Base-by-base conservation (phyloP, 2,888 invertebrate genomes). In the Meloe dianella region DNA sequence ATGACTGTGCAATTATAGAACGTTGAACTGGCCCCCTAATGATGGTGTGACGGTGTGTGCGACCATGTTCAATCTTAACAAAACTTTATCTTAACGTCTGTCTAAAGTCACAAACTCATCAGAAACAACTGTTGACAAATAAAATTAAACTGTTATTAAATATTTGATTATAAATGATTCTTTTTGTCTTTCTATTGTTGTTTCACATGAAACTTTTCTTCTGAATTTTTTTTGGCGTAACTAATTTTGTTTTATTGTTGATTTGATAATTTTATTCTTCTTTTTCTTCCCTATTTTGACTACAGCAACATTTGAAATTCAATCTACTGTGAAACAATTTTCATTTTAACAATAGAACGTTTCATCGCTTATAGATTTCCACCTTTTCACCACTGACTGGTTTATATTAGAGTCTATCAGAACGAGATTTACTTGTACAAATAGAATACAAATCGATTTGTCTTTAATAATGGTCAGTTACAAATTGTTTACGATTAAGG, bases 141-240 rank as follows among this genome's bases (percentile, higher is more conserved):
- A 41, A 41, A 41, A 41, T 41, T 41, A 41, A 41, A 41, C 7
- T 41, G 41, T 41, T 41, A n/a, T 41, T 41, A 41, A 41, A 41
- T 41, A 17, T n/a, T 41, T n/a, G 5, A 41, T 41, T 41, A 41
- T n/a, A 17, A 41, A 7, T n/a, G 6, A 17, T 6, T 17, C 17
- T 41, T 17, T 3, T 41, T 17, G 17, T 32, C 10, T 7, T 32
- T 32, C 7, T 10, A 1, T 32, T 32, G 7, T 32, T 32, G 32
- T 32, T 32, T 10, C 8, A 32, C 32, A 6, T 32, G 32, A 32
- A 32, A 32, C 2, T 7, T 32, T 32, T 32, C 27, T 32, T 8
- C 1, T 5, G 8, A 17, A 41, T 0, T 12, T 17, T n/a, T n/a
- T 41, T 17, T 17, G 8, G 7, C 41, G 41, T 5, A 41, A 17